phyloP scores from a whole-genome alignment of 1,140 invertebrate genomes.

The Nautilus pompilius region DNA sequence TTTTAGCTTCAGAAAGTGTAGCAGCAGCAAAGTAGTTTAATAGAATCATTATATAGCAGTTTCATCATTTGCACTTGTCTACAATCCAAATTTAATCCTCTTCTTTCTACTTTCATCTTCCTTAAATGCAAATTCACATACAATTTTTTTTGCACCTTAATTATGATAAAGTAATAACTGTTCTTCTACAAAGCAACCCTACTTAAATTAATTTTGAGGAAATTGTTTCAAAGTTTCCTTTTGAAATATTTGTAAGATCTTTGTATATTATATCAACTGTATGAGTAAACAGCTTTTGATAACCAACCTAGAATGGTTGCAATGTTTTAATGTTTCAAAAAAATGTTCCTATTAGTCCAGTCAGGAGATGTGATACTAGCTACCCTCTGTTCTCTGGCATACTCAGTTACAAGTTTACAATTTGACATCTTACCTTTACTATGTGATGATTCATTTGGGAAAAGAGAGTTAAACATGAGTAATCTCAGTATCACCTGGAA shows the following conservation, averaged over 20 bases:
- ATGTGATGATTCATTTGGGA: slow-evolving; percentile 30
- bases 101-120: too few species aligned
- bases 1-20: not conserved
- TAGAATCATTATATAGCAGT: too few species aligned
- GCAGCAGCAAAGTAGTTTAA: not conserved
- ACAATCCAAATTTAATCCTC: too few species aligned
- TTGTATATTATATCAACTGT: not conserved
- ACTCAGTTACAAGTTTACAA: not conserved
- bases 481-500: slow-evolving; percentile 42
- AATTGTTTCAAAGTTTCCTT: too few species aligned
- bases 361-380: not conserved
- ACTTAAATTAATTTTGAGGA: too few species aligned
- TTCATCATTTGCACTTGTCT: too few species aligned
- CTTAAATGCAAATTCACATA: too few species aligned
- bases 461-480: slow-evolving; percentile 40
- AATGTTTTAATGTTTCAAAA: not conserved
- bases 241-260: not conserved
- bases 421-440: slow-evolving; percentile 29
- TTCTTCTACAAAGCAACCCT: too few species aligned
- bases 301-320: not conserved
- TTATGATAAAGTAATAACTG: too few species aligned
- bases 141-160: too few species aligned
- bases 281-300: not conserved
- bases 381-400: not conserved
- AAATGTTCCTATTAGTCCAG: not conserved